Conservation (phyloP, 2,113 vertebrate genomes). For the Leucosticte australis region DNA sequence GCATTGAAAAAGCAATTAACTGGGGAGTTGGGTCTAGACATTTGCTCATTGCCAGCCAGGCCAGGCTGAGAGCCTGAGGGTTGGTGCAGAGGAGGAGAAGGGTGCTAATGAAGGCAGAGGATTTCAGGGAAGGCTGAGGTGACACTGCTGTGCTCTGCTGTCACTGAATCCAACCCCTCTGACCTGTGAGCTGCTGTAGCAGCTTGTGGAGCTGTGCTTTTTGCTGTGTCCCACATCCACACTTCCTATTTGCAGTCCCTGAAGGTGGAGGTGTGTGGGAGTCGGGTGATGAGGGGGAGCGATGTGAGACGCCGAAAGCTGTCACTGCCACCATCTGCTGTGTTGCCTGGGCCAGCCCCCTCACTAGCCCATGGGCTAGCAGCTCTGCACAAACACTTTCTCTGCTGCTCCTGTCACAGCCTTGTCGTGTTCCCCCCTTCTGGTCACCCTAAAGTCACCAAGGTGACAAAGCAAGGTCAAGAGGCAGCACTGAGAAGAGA, state of each 20-base stretch:
- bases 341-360: background rate
- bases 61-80: background rate
- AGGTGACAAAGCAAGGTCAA: background rate
- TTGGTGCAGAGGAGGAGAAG: background rate
- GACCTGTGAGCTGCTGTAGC: background rate
- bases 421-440: accelerated
- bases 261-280: background rate
- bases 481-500: background rate
- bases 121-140: background rate
- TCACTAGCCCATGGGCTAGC: background rate
- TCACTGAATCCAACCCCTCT: too few relatives aligned
- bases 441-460: background rate
- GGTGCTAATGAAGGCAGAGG: background rate
- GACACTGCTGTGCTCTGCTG: background rate
- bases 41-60: background rate
- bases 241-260: background rate
- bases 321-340: background rate
- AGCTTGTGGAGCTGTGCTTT: background rate
- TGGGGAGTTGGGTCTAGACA: background rate
- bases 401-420: background rate
- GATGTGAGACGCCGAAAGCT: background rate
- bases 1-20: background rate
- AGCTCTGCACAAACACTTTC: background rate
- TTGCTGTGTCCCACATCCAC: background rate
- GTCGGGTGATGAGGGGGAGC: background rate